Evolutionary conservation across 2,888 invertebrate species (phyloP).

Genomic region (Harmothoe impar): DNA sequence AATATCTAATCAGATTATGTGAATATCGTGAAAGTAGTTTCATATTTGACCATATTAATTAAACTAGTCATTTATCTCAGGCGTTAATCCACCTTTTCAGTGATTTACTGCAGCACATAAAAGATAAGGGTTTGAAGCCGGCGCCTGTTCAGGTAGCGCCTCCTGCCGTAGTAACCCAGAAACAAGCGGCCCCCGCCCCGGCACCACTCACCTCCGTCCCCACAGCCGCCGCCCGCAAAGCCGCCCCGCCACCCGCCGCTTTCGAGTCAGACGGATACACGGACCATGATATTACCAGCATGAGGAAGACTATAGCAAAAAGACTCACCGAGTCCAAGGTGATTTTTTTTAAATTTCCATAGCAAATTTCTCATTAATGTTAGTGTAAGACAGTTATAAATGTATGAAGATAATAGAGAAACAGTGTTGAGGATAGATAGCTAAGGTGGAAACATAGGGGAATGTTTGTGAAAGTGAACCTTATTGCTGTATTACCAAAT

Average conservation of each 20-base stretch:
- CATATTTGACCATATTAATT: too few relatives aligned
- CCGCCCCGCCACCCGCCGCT: conserved; percentile 14
- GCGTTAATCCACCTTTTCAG: conserved; percentile 70
- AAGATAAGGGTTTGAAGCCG: conserved; percentile 75
- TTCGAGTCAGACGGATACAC: conserved; percentile 52
- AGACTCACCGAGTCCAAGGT: conserved; percentile 87
- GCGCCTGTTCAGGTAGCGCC: conserved; percentile 63
- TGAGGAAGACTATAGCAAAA: conserved; percentile 87
- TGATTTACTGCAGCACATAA: conserved; percentile 78
- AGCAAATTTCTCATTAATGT: background rate
- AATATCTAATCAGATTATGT: too few relatives aligned
- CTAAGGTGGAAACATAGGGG: too few relatives aligned
- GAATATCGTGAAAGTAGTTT: too few relatives aligned
- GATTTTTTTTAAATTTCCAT: background rate
- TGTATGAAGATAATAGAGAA: too few relatives aligned
- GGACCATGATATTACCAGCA: conserved; percentile 84
- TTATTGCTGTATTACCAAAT: too few relatives aligned
- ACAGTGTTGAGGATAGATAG: too few relatives aligned
- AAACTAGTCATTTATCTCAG: too few relatives aligned
- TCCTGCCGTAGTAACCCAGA: conserved; percentile 71
- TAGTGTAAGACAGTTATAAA: too few relatives aligned
- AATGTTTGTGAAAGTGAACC: too few relatives aligned
- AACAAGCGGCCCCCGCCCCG: conserved; percentile 67
- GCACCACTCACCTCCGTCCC: conserved; percentile 54
- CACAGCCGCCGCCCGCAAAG: conserved; percentile 2